Percentiles rank a stretch among this genome's conserved stretches.
phyloP scores from a whole-genome alignment of 2,113 vertebrate species.

The Actenoides lindsayi region DNA sequence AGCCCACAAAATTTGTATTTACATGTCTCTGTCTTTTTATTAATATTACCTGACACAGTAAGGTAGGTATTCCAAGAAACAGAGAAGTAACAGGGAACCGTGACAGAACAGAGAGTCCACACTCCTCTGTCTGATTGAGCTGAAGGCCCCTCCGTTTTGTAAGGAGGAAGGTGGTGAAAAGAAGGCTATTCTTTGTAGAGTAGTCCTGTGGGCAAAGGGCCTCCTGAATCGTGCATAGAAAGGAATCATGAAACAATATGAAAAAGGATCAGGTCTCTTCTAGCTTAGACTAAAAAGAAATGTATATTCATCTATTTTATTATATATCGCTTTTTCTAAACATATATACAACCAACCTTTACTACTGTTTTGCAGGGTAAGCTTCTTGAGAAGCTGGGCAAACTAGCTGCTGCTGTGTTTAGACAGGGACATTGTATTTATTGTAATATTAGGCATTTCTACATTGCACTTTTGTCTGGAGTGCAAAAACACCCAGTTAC shows the following conservation, averaged over 20 bases:
- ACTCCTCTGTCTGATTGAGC: background rate
- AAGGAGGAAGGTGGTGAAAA: background rate
- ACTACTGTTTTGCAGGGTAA: background rate
- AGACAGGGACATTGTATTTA: background rate
- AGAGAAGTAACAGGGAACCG: background rate
- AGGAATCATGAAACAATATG: background rate
- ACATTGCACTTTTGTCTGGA: background rate
- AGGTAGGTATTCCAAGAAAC: background rate
- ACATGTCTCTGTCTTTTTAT: background rate
- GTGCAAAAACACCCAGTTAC: background rate
- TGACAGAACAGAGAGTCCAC: background rate
- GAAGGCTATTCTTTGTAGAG: background rate
- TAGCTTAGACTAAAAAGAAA: background rate
- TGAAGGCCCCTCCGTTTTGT: background rate
- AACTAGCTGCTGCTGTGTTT: background rate
- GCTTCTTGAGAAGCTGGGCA: background rate
- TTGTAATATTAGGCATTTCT: background rate
- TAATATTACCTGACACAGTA: background rate
- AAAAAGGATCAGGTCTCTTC: background rate
- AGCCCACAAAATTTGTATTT: background rate
- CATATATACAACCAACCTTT: background rate
- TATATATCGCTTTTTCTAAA: background rate
- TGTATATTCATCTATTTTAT: background rate
- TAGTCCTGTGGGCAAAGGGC: too few species aligned
- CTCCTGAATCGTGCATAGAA: background rate